Evolutionary conservation across 2,113 vertebrate genomes (phyloP), one percentile per base, ranked within the genome.

Genomic region (Mastomys coucha): DNA sequence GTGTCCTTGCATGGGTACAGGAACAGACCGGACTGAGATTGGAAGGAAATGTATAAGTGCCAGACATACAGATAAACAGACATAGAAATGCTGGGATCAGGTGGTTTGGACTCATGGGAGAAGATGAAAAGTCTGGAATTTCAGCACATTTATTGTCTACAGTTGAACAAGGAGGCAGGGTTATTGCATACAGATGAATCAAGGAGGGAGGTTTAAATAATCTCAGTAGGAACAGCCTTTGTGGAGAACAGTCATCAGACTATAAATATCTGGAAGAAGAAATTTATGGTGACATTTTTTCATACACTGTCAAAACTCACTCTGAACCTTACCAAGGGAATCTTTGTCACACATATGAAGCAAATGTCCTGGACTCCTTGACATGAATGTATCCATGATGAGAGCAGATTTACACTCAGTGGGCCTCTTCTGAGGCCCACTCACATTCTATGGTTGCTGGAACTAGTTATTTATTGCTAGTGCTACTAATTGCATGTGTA

Each of bases 381-480:
- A 45, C 26, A 6, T 45, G 4, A 14, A 26, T 65, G 39, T 33
- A 45, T 11, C 82, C 14, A 63, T 45, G 58, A 45, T 4, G 60
- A 65, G 7, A 45, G 4, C 7, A 31, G 7, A 6, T 28, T 24
- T 28, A 42, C 8, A 63, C 58, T 63, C n/a, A 28, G n/a, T 75
- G 3, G 16, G 26, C 14, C n/a, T 28, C 7, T 39, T 63, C n/a
- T 84, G 56, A 42, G 13, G 24, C n/a, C 58, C n/a, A 45, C 39
- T 45, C 8, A 19, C 28, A 45, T 45, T 11, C 22, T 77, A 20
- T 85, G 78, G 69, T 96, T 92, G 17, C 42, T 93, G 24, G 10
- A n/a, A 81, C 26, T 45, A 36, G 60, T 67, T 89, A 89, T 91
- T 97, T 97, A 86, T 53, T 69, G 1, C 49, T 8, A 70, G 1